Conservation (phyloP, 2,888 invertebrate species). For the Dicyrtoma fusca region DNA sequence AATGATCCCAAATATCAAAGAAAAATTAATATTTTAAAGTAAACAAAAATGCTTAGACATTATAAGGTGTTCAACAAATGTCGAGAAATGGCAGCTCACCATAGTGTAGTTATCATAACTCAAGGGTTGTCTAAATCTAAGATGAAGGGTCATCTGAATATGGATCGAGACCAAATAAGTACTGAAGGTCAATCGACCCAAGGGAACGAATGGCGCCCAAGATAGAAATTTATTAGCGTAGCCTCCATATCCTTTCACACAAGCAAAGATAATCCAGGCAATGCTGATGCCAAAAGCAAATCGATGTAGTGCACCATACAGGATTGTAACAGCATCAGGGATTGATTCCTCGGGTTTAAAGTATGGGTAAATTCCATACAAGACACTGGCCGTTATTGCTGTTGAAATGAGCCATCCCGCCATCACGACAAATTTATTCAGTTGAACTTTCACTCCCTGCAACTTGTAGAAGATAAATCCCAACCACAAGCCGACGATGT, state of each 20-base stretch:
- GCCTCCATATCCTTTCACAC: slow-evolving; percentile 56
- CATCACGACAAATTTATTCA: slow-evolving; percentile 24
- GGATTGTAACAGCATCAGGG: slow-evolving; percentile 23
- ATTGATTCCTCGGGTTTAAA: slow-evolving; percentile 37
- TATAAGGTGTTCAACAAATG: neutral
- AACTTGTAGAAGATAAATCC: slow-evolving; percentile 53
- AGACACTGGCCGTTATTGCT: slow-evolving; percentile 29
- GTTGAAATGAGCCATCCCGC: slow-evolving; percentile 42
- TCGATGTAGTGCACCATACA: slow-evolving; percentile 48
- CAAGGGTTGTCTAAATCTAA: slow-evolving; percentile 44
- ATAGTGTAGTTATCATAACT: slow-evolving; percentile 44
- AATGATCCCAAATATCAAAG: slow-evolving; percentile 17
- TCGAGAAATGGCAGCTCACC: slow-evolving; percentile 28
- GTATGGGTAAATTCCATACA: slow-evolving; percentile 46
- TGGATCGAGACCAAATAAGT: slow-evolving; percentile 48
- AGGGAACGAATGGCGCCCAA: slow-evolving; percentile 53
- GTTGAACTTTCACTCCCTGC: slow-evolving; percentile 36
- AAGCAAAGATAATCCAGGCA: slow-evolving; percentile 57
- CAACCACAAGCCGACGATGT: slow-evolving; percentile 55
- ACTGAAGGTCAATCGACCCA: slow-evolving; percentile 50
- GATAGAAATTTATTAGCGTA: slow-evolving; percentile 52
- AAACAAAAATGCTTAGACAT: neutral
- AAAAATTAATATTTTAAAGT: neutral
- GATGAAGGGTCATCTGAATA: slow-evolving; percentile 47
- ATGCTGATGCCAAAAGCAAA: slow-evolving; percentile 54